phyloP scores from a whole-genome alignment of 35 echinoderm and acorn worm genomes.

The Heliocidaris erythrogramma region DNA sequence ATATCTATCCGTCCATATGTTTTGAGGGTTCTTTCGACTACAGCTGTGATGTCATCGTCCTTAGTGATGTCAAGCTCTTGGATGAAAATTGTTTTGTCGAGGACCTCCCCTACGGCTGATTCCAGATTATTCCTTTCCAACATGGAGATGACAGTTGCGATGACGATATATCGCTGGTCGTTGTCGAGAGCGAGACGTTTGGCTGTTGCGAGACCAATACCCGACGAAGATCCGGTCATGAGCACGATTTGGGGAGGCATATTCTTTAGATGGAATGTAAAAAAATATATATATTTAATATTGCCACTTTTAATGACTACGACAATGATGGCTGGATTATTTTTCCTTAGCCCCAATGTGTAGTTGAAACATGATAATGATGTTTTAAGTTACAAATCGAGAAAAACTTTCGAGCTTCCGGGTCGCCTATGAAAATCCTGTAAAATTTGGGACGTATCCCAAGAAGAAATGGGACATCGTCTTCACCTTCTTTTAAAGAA shows the following conservation, averaged over 20 bases:
- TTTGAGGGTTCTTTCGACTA: neutral
- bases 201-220: neutral
- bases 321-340: too few relatives aligned
- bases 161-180: neutral
- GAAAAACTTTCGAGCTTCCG: too few relatives aligned
- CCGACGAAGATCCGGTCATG: neutral
- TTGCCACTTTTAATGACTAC: too few relatives aligned
- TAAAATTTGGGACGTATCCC: too few relatives aligned
- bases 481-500: too few relatives aligned
- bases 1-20: neutral
- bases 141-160: neutral
- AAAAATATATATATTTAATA: too few relatives aligned
- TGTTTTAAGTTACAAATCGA: too few relatives aligned
- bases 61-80: neutral
- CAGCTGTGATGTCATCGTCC: neutral
- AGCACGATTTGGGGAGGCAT: neutral
- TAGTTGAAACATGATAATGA: too few relatives aligned
- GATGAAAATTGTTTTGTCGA: neutral
- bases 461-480: too few relatives aligned
- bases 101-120: neutral
- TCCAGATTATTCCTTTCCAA: neutral
- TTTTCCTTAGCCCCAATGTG: too few relatives aligned
- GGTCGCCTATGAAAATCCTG: too few relatives aligned
- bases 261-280: too few relatives aligned
- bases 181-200: neutral